Evolutionary conservation across 2,113 vertebrate genomes (phyloP).

Genomic region (Psephotus haematonotus): DNA sequence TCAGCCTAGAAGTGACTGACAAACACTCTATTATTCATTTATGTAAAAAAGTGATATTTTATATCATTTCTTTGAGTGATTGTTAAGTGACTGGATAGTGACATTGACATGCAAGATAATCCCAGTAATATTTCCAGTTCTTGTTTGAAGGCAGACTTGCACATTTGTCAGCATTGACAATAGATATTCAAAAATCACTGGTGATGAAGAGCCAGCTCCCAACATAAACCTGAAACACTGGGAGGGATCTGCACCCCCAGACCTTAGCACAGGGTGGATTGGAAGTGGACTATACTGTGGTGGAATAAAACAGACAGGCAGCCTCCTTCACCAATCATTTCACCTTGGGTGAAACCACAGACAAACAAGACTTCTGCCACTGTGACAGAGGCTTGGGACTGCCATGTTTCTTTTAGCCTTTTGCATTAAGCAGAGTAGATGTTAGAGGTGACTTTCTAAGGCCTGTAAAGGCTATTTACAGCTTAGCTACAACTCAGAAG

Average conservation of each 20-base stretch:
- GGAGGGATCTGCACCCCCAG: neutral
- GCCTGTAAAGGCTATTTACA: neutral
- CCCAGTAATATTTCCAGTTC: constrained; percentile 59
- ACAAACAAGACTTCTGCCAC: neutral
- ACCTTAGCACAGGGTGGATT: neutral
- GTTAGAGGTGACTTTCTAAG: neutral
- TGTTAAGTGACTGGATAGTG: constrained; percentile 84
- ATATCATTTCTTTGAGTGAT: constrained; percentile 94
- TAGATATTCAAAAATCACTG: neutral
- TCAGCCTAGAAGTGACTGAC: constrained; percentile 85
- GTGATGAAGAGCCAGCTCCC: neutral
- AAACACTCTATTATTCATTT: constrained; percentile 89
- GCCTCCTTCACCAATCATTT: neutral
- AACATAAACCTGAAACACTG: neutral
- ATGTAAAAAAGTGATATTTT: constrained; percentile 86
- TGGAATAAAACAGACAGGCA: neutral
- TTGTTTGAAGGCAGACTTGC: constrained; percentile 10
- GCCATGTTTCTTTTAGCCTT: neutral
- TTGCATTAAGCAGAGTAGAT: neutral
- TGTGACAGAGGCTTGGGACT: neutral
- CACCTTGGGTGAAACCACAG: neutral
- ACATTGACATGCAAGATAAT: constrained; percentile 65
- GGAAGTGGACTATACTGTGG: neutral
- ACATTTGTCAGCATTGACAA: neutral
- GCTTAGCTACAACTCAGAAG: neutral